Percentiles rank a stretch among this genome's conserved stretches.
phyloP scores from a whole-genome alignment of 2,888 invertebrate species.

The Mythimna loreyi region DNA sequence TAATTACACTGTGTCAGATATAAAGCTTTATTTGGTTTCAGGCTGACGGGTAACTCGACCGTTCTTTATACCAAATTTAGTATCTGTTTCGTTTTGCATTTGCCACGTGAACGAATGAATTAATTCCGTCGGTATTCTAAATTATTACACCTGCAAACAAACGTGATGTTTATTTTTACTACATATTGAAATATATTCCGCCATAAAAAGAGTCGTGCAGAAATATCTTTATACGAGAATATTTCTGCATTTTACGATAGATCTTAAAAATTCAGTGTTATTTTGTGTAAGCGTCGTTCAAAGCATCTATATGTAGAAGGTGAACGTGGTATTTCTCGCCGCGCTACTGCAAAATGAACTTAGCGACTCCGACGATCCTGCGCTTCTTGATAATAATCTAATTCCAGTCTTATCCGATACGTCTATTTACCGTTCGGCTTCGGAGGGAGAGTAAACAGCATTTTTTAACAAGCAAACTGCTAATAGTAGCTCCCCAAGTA shows the following conservation, averaged over 20 bases:
- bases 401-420: conserved; percentile 60
- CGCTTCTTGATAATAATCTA: conserved; percentile 63
- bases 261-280: conserved; percentile 33
- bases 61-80: conserved; percentile 4
- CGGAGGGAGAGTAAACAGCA: conserved; percentile 50
- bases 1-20: conserved; percentile 27
- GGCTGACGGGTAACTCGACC: conserved; percentile 3
- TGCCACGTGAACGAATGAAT: conserved; percentile 14
- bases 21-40: conserved; percentile 27
- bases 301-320: conserved; percentile 16
- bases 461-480: conserved; percentile 50
- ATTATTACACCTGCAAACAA: conserved; percentile 19
- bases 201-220: conserved; percentile 23
- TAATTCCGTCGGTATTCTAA: conserved; percentile 11
- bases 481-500: conserved; percentile 37
- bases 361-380: conserved; percentile 41
- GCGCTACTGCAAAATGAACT: conserved; percentile 49
- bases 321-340: conserved; percentile 36
- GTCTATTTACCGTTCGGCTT: conserved; percentile 49
- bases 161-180: conserved; percentile 31
- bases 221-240: conserved; percentile 20
- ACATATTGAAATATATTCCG: conserved; percentile 25
- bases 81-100: conserved; percentile 5
- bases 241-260: conserved; percentile 35
- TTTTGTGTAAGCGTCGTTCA: conserved; percentile 19